Percentiles rank a stretch among this genome's conserved stretches.
Conservation (phyloP, 2,797 vertebrate species). For the Catharus ustulatus region DNA sequence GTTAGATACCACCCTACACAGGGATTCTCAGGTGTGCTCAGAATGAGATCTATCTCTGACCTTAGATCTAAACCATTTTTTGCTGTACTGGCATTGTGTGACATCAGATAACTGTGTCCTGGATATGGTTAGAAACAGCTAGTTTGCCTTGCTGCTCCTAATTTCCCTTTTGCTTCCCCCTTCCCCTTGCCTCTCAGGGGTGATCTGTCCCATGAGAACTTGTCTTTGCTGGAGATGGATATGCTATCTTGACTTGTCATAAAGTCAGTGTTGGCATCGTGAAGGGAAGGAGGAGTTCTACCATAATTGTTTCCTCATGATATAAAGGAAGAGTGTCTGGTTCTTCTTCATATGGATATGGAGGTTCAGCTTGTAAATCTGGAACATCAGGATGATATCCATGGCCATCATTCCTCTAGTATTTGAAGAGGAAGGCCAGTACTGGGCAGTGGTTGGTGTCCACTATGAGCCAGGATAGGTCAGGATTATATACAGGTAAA, state of each 20-base stretch:
- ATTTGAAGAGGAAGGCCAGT: neutral
- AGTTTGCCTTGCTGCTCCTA: neutral
- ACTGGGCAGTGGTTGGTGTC: neutral
- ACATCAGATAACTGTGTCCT: neutral
- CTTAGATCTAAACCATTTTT: neutral
- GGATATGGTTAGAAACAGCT: neutral
- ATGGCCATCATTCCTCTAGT: neutral
- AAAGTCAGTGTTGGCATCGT: neutral
- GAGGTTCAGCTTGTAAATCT: neutral
- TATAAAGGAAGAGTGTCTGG: neutral
- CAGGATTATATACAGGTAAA: neutral
- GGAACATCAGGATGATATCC: neutral
- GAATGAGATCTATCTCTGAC: neutral
- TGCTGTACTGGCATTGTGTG: neutral
- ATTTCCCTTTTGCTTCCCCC: constrained; percentile 28
- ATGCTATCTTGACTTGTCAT: constrained; percentile 3
- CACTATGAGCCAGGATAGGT: neutral
- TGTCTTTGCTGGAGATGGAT: constrained; percentile 8
- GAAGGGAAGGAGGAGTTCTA: neutral
- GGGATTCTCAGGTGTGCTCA: neutral
- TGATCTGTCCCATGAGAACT: constrained; percentile 24
- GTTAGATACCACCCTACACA: neutral
- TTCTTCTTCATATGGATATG: neutral
- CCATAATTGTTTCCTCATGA: neutral
- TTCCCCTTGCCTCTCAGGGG: neutral